Evolutionary conservation across 1,140 invertebrate genomes (phyloP), one percentile per base, ranked within the genome.

Genomic region (Microplitis demolitor): DNA sequence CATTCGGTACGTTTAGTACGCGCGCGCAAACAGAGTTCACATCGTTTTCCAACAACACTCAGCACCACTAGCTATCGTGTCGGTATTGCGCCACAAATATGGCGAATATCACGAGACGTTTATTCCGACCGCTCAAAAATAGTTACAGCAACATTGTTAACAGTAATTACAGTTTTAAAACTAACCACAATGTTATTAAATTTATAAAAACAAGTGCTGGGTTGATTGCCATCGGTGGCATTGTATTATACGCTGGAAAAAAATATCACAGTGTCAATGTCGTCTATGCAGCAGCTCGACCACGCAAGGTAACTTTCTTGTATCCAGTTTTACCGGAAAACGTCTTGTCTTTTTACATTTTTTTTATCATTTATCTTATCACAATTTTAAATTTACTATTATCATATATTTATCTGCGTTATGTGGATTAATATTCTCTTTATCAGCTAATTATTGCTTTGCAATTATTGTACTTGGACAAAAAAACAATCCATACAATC

Each of bases 271-370:
- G 60, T 69, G 50, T 72, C 2, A 75, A 74, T 9, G 68, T 74
- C 31, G 80, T 83, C 8, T 67, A 83, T 56, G 81, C 82, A 61
- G 81, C 82, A 61, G 74, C 77, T 14, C 81, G 76, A 53, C 9
- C 76, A 53, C 78, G 80, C 50, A 82, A 79, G 79, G 82, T 83
- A 69, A 75, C 72, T 70, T 61, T 33, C n/a, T 14, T 56, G 24
- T 61, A 61, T 35, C 70, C 62, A 64, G 69, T 62, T 64, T 24
- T 37, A n/a, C 4, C 8, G 33, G n/a, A 70, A 66, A 72, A 70
- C n/a, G 34, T 66, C 3, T 13, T 31, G 11, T 9, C 24, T 24
- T 8, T 58, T 58, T 58, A 13, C n/a, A 54, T 54, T 14, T 54
- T 24, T n/a, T 13, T 8, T 54, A 50, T 50, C 1, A 50, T 54